Conservation (phyloP, 1,140 invertebrate genomes). For the Mercenaria mercenaria region DNA sequence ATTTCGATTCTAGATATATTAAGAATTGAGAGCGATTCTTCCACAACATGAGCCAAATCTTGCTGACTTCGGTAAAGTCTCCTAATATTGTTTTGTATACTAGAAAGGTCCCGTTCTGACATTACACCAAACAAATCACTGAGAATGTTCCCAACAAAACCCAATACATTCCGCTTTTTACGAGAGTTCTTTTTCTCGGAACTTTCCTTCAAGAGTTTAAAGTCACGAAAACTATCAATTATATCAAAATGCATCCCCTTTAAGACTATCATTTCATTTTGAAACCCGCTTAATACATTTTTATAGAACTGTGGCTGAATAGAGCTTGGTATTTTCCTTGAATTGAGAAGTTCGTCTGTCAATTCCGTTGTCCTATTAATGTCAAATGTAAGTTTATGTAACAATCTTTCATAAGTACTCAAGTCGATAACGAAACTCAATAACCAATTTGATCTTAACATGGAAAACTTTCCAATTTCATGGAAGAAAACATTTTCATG, state of each 20-base stretch:
- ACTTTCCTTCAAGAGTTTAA: not conserved
- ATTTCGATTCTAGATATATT: not conserved
- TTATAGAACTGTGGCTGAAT: too few species aligned
- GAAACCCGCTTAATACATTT: too few species aligned
- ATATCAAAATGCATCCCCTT: not conserved
- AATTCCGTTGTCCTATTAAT: not conserved
- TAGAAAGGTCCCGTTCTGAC: not conserved
- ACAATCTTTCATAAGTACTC: not conserved
- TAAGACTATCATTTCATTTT: too few species aligned
- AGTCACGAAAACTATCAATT: not conserved
- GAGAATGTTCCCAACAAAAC: not conserved
- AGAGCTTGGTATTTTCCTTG: too few species aligned
- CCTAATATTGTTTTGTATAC: not conserved
- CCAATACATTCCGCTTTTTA: not conserved
- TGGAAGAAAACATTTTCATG: not conserved
- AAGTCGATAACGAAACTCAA: not conserved
- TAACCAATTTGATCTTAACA: not conserved
- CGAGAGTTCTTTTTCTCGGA: too few species aligned
- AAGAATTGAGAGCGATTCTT: not conserved
- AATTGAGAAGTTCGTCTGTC: too few species aligned
- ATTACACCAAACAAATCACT: not conserved
- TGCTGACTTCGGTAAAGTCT: not conserved
- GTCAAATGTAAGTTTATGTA: not conserved
- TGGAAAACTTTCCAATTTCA: not conserved
- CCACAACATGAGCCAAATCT: not conserved